phyloP scores from a whole-genome alignment of 2,113 vertebrate genomes.

The Erinaceus europaeus region DNA sequence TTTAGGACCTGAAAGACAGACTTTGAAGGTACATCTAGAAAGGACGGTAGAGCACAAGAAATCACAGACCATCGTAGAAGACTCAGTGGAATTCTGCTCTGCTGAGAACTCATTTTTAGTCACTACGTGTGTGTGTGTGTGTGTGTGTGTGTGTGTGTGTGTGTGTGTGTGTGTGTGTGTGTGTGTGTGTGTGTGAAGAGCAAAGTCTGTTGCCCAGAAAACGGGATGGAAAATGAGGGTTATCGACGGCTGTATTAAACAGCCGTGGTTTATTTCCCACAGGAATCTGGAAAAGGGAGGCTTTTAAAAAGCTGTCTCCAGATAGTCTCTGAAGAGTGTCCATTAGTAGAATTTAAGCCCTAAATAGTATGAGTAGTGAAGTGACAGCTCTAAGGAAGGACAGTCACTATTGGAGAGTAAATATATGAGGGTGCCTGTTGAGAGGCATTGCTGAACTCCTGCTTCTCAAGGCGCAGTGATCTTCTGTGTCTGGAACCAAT shows the following conservation, averaged over 20 bases:
- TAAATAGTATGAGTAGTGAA: background rate
- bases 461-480: background rate
- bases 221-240: slow-evolving; percentile 4
- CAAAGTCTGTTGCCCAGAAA: slow-evolving; percentile 1
- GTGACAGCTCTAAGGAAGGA: background rate
- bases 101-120: background rate
- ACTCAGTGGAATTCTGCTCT: background rate
- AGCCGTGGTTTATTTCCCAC: slow-evolving; percentile 3
- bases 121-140: too few species aligned
- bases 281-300: background rate
- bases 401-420: background rate
- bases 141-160: too few species aligned
- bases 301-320: background rate
- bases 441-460: background rate
- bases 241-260: background rate
- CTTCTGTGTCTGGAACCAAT: slow-evolving; percentile 38
- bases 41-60: accelerated
- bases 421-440: background rate
- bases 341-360: slow-evolving; percentile 2
- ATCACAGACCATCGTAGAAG: accelerated
- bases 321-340: background rate
- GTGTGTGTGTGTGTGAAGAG: too few species aligned
- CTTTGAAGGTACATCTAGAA: background rate
- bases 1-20: too few species aligned
- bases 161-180: too few species aligned